Evolutionary conservation across 2,113 vertebrate genomes (phyloP).

Genomic region (Pelusios castaneus): DNA sequence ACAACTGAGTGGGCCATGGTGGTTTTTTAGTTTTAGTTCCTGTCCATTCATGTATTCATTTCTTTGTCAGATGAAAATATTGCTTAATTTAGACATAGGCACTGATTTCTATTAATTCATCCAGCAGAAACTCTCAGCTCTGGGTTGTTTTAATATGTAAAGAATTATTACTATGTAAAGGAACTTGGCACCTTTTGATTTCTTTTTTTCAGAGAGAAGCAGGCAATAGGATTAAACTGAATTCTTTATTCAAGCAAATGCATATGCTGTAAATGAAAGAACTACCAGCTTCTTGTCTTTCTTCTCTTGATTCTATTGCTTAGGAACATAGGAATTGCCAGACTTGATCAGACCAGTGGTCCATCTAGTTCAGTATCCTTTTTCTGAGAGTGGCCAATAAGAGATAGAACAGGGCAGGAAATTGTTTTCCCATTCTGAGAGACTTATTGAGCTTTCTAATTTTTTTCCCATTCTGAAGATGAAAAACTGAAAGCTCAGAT

Average conservation of each 20-base stretch:
- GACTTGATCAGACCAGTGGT: background rate
- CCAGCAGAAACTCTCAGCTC: background rate
- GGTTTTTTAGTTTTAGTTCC: background rate
- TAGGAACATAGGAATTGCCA: background rate
- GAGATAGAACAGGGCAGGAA: background rate
- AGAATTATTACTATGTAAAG: background rate
- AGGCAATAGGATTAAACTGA: background rate
- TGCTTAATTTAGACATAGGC: background rate
- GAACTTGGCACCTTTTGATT: background rate
- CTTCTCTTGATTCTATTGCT: background rate
- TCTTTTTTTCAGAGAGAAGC: background rate
- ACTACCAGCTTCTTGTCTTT: background rate
- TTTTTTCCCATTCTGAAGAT: background rate
- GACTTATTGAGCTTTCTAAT: background rate
- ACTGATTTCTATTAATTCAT: background rate
- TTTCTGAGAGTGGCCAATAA: background rate
- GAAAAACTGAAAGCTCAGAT: background rate
- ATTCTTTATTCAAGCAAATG: conserved; percentile 10
- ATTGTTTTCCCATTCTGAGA: background rate
- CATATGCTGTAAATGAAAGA: background rate
- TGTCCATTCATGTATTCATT: background rate
- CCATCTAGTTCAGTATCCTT: background rate
- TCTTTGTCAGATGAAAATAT: background rate
- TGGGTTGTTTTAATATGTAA: background rate
- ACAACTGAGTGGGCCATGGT: background rate